phyloP scores from a whole-genome alignment of 2,797 vertebrate genomes.

The Pelochelys cantorii region DNA sequence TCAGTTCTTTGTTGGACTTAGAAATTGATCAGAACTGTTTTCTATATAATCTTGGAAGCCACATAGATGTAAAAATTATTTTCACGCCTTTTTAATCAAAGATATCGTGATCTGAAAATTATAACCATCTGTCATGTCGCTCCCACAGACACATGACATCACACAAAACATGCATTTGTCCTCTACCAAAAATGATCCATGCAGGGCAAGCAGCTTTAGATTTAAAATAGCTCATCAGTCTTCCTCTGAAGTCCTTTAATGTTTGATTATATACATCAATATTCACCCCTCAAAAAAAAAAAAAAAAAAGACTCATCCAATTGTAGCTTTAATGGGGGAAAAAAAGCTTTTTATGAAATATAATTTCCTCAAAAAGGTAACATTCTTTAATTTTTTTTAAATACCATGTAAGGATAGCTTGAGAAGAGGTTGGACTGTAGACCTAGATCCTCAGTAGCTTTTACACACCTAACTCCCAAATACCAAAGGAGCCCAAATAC shows the following conservation, averaged over 20 bases:
- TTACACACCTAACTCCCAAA: neutral
- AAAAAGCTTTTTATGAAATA: neutral
- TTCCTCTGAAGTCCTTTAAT: neutral
- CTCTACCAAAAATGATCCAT: neutral
- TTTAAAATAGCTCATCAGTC: neutral
- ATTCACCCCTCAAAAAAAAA: neutral
- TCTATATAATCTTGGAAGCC: neutral
- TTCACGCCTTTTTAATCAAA: accelerated
- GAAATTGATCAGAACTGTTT: neutral
- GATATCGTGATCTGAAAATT: neutral
- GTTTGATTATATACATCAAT: neutral
- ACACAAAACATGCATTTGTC: accelerated
- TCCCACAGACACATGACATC: accelerated
- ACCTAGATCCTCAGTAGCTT: neutral
- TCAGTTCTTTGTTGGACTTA: neutral
- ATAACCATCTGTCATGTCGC: accelerated
- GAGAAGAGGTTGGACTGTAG: neutral
- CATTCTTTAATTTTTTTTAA: accelerated
- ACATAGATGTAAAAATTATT: neutral
- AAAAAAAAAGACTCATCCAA: accelerated
- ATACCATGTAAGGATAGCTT: accelerated
- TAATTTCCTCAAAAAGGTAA: accelerated
- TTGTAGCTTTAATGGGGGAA: neutral
- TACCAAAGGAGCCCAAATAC: neutral
- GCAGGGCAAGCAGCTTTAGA: accelerated